Evolutionary conservation across 2,888 invertebrate genomes (phyloP), one percentile per base, ranked within the genome.

Genomic region (Helobdella robusta): DNA sequence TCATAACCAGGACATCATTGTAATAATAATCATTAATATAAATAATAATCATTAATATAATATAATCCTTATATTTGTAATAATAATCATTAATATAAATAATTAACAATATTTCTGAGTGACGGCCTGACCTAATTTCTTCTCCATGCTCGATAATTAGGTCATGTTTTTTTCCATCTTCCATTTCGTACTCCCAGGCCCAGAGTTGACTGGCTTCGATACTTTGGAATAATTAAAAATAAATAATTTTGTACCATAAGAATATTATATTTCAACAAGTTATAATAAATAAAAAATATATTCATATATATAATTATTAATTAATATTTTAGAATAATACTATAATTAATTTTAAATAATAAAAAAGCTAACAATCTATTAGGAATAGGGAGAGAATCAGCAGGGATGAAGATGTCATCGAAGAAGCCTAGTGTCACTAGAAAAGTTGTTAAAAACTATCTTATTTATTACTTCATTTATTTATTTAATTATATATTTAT

Each of bases 131-230:
- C 78, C 79, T 79, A 83, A 87, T 89, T 73, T 88, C 86, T 72
- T 80, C 80, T 59, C 81, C 82, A 66, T 79, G 77, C 78, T 95
- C 94, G 91, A 95, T 92, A 76, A 88, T 91, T 40, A 95, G 83
- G 77, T 93, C 90, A 81, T 93, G 93, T 28, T 48, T 93, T 75
- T 86, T 87, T 71, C 88, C 89, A 76, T 88, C 88, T 11, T 79
- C 80, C 64, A 86, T 85, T 32, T 89, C 88, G 78, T 94, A 95
- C 76, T 93, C 90, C 95, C 95, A 95, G 0, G 93, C 87, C 94
- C 94, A 95, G 0, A 89, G 87, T 81, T 93, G 80, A 67, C 91
- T 80, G 88, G 91, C 52, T 70, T 80, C 80, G 73, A 79, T 78
- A 73, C 79, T 20, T 18, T 5, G n/a, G n/a, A n/a, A 44, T 48